Evolutionary conservation across 2,113 vertebrate species (phyloP), one percentile per base, ranked within the genome.

Genomic region (Spea bombifrons): DNA sequence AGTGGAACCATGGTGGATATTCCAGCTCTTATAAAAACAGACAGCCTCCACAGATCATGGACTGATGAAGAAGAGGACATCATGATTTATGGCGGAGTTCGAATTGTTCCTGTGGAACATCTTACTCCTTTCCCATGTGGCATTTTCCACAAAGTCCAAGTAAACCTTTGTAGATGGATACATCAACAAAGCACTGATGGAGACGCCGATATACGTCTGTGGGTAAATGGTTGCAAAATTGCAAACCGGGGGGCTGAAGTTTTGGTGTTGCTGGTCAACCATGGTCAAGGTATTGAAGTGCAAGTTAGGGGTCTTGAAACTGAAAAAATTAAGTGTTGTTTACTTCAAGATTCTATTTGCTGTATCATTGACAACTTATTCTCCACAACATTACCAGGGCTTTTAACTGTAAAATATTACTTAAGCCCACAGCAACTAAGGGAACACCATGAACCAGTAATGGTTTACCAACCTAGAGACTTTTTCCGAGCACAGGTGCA

Each of bases 381-480:
- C 85, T 88, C 94, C 73, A 94, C 94, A 85, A 98, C 95, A 0
- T 88, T 99, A 55, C 97, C 97, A 0, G 96, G 97, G 13, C 90
- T 98, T 84, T 83, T 99, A 78, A 96, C 95, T 0, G 95, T 94
- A 75, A 95, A 95, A 71, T 95, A 99, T 83, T 98, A 99, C 89
- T 91, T 99, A 83, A 99, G 97, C 76, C 97, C 96, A 46, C 97
- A 98, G 90, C 97, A 99, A 87, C 92, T 99, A 82, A 90, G 96
- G 66, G 95, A 98, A 81, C 96, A 92, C 84, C 95, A 97, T 5
- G 94, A 95, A 55, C 97, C 96, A 7, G 85, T 99, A 87, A 99
- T 99, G 97, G 86, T 97, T 82, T 99, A 99, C 89, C 97, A 99
- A 82, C 97, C 97, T n/a, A 94, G 95, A 86, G 97, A 99, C 85